Conservation (phyloP, 2,113 vertebrate species). For the Charadrius vociferus region DNA sequence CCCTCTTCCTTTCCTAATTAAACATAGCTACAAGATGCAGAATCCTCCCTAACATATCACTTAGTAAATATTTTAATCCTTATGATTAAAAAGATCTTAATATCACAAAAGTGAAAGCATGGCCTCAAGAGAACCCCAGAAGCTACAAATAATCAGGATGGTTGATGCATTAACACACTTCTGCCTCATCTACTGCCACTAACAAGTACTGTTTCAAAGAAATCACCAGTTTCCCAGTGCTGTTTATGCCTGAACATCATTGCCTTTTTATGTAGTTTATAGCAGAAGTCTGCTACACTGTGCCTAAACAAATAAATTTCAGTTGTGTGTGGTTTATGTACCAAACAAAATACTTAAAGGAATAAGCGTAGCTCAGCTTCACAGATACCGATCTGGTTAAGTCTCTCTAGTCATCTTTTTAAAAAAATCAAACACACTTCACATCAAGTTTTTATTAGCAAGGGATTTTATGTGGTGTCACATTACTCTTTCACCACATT, state of each 20-base stretch:
- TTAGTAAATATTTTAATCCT: not conserved
- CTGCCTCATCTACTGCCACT: not conserved
- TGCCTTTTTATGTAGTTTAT: not conserved
- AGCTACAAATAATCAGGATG: not conserved
- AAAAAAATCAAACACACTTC: not conserved
- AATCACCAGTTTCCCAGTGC: not conserved
- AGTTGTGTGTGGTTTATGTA: not conserved
- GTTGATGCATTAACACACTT: not conserved
- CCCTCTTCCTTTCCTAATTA: slow-evolving; percentile 1
- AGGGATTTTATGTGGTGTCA: not conserved
- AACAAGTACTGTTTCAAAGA: not conserved
- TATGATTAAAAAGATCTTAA: not conserved
- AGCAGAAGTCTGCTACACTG: not conserved
- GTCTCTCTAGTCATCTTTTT: not conserved
- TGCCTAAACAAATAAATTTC: not conserved
- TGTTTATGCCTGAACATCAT: not conserved
- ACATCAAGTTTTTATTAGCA: not conserved
- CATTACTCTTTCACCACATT: not conserved
- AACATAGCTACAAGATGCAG: not conserved
- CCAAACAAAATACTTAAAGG: not conserved
- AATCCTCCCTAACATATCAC: not conserved
- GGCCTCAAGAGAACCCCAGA: not conserved
- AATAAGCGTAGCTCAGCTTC: not conserved
- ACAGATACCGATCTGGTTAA: not conserved
- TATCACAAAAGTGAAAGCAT: not conserved